Conservation (phyloP, 2,113 vertebrate species). For the Colaptes auratus region DNA sequence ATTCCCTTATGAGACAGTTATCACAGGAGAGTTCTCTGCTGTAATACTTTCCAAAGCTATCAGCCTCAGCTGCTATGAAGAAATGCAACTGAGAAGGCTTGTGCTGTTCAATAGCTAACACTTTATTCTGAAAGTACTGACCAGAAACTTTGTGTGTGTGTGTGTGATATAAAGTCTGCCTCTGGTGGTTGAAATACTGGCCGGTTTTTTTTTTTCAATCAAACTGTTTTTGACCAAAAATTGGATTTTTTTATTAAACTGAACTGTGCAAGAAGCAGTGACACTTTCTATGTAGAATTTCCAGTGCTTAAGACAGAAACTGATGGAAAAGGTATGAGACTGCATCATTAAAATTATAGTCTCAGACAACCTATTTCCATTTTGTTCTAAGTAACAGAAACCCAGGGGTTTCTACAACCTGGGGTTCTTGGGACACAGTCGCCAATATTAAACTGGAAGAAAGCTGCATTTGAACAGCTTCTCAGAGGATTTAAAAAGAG, state of each 20-base stretch:
- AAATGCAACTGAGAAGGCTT: neutral
- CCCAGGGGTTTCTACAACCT: neutral
- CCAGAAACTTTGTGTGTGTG: neutral
- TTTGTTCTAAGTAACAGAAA: neutral
- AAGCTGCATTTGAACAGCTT: constrained; percentile 3
- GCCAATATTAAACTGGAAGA: neutral
- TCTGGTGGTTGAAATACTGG: neutral
- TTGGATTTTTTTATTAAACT: constrained; percentile 20
- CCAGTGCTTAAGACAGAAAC: neutral
- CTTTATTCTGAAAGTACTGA: neutral
- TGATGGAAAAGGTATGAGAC: neutral
- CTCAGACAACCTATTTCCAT: neutral
- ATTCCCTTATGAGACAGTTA: neutral
- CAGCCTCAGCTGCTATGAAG: neutral
- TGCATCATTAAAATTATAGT: neutral
- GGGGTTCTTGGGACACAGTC: neutral
- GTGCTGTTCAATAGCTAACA: neutral
- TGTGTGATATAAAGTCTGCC: neutral
- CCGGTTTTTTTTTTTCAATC: neutral
- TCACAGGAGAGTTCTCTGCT: neutral
- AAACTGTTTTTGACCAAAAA: constrained; percentile 16
- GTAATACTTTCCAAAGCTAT: neutral
- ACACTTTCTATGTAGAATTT: neutral
- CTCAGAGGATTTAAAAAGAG: neutral
- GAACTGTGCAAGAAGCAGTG: neutral